Base-by-base conservation (phyloP, 2,888 invertebrate genomes). In the Drosophila aldrichi region DNA sequence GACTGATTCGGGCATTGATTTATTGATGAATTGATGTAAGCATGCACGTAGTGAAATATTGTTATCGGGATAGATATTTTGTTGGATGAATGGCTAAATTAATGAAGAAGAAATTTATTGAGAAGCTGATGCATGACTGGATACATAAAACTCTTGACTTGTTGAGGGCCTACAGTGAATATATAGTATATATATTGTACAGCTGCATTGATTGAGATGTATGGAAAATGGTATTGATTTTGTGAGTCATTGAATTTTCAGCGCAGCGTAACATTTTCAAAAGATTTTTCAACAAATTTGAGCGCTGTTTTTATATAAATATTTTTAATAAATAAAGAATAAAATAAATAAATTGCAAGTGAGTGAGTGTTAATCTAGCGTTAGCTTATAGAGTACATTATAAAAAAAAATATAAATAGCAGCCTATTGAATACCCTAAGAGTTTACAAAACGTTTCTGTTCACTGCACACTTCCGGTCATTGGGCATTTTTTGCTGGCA, bases 401-500 rank as follows among this genome's bases (percentile, higher is more conserved):
- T 29, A 48, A n/a, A 29, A 48, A 16, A 10, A n/a, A 29, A 48
- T 8, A 10, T 25, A 10, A 16, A 36, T 36, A 38, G 20, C 6
- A 10, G 36, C n/a, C 38, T 22, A 22, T 52, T 38, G n/a, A 38
- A 52, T 38, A 52, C 52, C 38, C 52, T 20, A 36, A 56, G 38
- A 14, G 29, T 32, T 43, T 49, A 43, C 54, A 68, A 46, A 66
- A 49, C 43, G 16, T 9, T 38, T 48, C 48, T 54, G 36, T 60
- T 43, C 52, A 20, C 18, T 32, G 54, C 48, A 22, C 54, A 49
- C 69, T 73, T 73, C 68, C 68, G 68, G 70, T 62, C 75, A 80
- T 63, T 75, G 74, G 51, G 58, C 54, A 71, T 64, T 79, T 68
- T 66, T 68, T 62, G 34, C 68, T 56, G 52, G 56, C n/a, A 46